A percentile compares a stretch with the other conserved stretches of the same genome.
Conservation (phyloP, 2,888 invertebrate genomes). For the Leucophenga maculata region DNA sequence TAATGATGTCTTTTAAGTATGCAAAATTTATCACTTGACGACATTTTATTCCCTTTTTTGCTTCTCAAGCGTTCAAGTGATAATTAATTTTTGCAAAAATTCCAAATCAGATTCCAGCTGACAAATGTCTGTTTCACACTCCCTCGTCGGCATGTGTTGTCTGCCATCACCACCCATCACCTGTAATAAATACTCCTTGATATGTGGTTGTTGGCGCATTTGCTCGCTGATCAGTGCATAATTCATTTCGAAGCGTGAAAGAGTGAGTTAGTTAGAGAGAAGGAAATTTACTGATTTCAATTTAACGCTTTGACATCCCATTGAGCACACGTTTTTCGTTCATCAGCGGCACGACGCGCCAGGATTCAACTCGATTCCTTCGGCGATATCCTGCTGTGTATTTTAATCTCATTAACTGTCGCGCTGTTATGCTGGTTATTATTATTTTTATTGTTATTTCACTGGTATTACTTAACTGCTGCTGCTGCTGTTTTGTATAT, state of each 20-base stretch:
- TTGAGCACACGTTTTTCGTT: neutral
- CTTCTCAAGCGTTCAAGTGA: neutral
- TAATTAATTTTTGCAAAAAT: neutral
- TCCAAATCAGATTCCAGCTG: neutral
- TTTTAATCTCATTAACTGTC: slow-evolving; percentile 66
- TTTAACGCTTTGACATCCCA: slow-evolving; percentile 1
- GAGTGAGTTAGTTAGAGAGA: neutral
- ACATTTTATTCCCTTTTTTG: neutral
- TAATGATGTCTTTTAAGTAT: slow-evolving; percentile 5
- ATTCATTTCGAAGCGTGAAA: neutral
- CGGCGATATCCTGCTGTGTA: slow-evolving; percentile 50
- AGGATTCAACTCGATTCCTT: neutral
- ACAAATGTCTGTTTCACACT: neutral
- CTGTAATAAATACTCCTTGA: no score
- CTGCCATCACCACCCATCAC: no score
- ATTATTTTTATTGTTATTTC: slow-evolving; percentile 3
- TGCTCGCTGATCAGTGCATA: no score
- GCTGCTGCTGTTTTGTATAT: slow-evolving; percentile 38
- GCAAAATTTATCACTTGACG: neutral
- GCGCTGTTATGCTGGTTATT: slow-evolving; percentile 38
- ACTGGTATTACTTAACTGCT: no score
- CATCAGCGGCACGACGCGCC: neutral
- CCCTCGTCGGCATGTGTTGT: neutral
- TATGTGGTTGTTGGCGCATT: no score
- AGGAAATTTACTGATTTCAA: neutral